Conservation (phyloP, 1,140 invertebrate genomes). For the Phymastichus coffea region DNA sequence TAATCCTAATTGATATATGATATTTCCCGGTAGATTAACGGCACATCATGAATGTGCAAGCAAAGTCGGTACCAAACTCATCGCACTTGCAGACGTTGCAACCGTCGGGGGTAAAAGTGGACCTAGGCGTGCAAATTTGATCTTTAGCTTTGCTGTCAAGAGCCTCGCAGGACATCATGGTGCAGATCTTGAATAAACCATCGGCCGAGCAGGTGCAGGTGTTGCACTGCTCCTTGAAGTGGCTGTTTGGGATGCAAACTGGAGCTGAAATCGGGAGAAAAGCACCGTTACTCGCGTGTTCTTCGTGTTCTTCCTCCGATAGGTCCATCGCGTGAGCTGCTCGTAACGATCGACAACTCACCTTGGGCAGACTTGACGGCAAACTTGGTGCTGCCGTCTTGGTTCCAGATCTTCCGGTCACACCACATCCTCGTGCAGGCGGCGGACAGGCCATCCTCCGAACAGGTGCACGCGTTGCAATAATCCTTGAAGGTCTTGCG, state of each 20-base stretch:
- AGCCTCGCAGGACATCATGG: not conserved
- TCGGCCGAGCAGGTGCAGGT: not conserved
- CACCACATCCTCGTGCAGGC: constrained; percentile 10
- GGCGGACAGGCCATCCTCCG: not conserved
- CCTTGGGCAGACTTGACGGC: no score
- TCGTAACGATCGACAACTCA: no score
- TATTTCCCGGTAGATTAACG: no score
- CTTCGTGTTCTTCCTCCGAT: no score
- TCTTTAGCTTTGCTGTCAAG: not conserved
- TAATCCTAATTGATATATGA: no score
- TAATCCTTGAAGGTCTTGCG: not conserved
- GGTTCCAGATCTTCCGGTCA: constrained; percentile 7
- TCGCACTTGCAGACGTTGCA: not conserved
- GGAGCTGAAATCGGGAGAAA: no score
- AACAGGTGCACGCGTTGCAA: constrained; percentile 3
- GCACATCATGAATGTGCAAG: not conserved
- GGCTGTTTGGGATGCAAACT: not conserved
- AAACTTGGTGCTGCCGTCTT: not conserved
- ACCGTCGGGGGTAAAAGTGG: not conserved
- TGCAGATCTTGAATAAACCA: not conserved
- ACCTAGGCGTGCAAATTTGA: not conserved
- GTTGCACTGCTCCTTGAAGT: not conserved
- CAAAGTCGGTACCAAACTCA: not conserved
- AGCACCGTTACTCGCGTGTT: no score
- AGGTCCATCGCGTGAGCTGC: no score